Conservation (phyloP, 2,888 invertebrate genomes). For the Orchestes rusci region DNA sequence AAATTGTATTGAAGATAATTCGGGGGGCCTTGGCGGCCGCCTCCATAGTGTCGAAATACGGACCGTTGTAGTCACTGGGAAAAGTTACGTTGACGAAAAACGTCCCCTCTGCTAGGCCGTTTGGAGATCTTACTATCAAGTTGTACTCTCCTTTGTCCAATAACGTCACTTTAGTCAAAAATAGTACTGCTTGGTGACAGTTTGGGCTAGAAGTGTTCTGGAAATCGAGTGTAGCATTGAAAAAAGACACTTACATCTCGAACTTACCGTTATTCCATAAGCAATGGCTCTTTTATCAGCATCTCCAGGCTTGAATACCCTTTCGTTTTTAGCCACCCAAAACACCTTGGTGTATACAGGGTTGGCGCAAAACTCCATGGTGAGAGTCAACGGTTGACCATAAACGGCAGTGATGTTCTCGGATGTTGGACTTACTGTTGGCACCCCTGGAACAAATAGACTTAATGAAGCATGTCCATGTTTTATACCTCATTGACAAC, state of each 20-base stretch:
- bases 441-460: constrained; percentile 49
- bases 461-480: neutral
- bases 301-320: constrained; percentile 50
- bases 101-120: constrained; percentile 56
- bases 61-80: constrained; percentile 40
- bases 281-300: constrained; percentile 47
- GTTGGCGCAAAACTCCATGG: constrained; percentile 71
- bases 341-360: constrained; percentile 57
- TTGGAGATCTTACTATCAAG: constrained; percentile 55
- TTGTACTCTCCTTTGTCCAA: constrained; percentile 58
- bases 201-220: constrained; percentile 52
- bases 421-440: constrained; percentile 58
- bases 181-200: constrained; percentile 54
- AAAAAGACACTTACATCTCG: neutral
- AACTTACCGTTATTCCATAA: constrained; percentile 48
- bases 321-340: constrained; percentile 54
- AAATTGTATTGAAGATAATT: constrained; percentile 35
- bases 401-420: constrained; percentile 61
- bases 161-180: constrained; percentile 50
- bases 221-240: constrained; percentile 29
- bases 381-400: constrained; percentile 60
- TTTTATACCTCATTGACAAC: too few species aligned
- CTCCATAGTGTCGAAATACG: constrained; percentile 8
- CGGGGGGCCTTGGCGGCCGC: neutral
- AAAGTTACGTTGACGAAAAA: constrained; percentile 57